phyloP scores from a whole-genome alignment of 2,113 vertebrate species.

The Scolopax mira region DNA sequence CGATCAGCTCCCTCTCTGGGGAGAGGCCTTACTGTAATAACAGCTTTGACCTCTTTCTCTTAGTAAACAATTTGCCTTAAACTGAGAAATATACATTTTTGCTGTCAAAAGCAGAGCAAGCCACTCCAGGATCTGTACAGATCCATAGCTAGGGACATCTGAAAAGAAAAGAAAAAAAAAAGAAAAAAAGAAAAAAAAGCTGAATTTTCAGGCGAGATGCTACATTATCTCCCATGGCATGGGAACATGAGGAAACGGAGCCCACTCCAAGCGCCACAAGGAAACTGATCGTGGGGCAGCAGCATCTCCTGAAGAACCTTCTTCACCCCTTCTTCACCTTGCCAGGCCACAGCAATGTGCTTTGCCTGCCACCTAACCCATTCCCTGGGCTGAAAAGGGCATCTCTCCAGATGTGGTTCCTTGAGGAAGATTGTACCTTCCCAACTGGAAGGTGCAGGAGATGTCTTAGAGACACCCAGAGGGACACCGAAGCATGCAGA shows the following conservation, averaged over 20 bases:
- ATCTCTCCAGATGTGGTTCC: accelerated
- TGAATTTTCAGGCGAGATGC: neutral
- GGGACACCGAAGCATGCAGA: accelerated
- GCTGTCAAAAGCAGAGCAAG: neutral
- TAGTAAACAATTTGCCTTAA: constrained; percentile 11
- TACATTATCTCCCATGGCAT: accelerated
- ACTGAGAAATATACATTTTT: neutral
- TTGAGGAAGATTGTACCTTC: accelerated
- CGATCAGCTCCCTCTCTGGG: neutral
- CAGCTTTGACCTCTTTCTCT: neutral
- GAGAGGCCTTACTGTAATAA: neutral
- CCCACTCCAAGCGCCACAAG: neutral
- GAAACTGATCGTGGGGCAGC: neutral
- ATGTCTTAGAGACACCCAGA: neutral
- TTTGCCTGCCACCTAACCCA: neutral
- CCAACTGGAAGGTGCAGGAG: neutral
- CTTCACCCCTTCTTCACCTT: neutral
- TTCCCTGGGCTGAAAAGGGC: neutral
- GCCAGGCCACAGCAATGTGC: accelerated
- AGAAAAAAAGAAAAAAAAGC: neutral
- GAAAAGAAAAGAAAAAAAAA: neutral
- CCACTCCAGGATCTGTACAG: neutral
- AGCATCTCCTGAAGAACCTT: neutral
- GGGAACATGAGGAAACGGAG: neutral
- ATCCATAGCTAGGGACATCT: neutral